phyloP scores from a whole-genome alignment of 2,888 invertebrate genomes.

The Trimorus sp. region DNA sequence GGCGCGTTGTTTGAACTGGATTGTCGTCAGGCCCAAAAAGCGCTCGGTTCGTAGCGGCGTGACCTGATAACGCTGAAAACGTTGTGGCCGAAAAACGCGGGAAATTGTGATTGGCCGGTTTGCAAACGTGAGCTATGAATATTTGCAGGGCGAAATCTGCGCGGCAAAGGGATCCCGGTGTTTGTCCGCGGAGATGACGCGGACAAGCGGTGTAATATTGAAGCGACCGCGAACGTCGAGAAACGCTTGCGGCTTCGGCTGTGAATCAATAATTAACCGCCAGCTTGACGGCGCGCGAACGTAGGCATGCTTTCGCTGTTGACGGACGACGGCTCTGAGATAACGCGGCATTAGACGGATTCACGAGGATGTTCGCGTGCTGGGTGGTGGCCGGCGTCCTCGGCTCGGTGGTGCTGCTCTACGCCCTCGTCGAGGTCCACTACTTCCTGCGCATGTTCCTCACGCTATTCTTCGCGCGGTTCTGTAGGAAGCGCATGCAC shows the following conservation, averaged over 20 bases:
- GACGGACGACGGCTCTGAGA: too few relatives aligned
- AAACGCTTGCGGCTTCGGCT: conserved; percentile 67
- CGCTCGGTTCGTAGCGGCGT: too few relatives aligned
- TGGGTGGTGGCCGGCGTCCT: conserved; percentile 80
- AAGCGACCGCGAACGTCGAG: conserved; percentile 66
- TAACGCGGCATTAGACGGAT: neutral
- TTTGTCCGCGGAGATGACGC: conserved; percentile 60
- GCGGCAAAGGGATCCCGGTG: too few relatives aligned
- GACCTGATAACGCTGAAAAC: too few relatives aligned
- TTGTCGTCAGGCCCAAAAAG: too few relatives aligned
- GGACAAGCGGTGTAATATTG: conserved; percentile 66
- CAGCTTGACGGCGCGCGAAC: too few relatives aligned
- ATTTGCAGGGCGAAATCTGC: too few relatives aligned
- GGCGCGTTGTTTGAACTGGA: too few relatives aligned
- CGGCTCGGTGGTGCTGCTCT: conserved; percentile 83
- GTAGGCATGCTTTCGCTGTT: too few relatives aligned
- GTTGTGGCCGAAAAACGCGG: too few relatives aligned
- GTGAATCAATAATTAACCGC: conserved; percentile 73
- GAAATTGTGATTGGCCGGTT: too few relatives aligned
- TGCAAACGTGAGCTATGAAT: too few relatives aligned
- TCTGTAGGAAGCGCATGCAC: conserved; percentile 85
- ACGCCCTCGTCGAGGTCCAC: conserved; percentile 87
- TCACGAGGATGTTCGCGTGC: conserved; percentile 74
- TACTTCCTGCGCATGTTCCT: conserved; percentile 88
- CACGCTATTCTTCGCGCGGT: conserved; percentile 86